phyloP scores from a whole-genome alignment of 2,888 invertebrate genomes.

The Tetrapedia diversipes region DNA sequence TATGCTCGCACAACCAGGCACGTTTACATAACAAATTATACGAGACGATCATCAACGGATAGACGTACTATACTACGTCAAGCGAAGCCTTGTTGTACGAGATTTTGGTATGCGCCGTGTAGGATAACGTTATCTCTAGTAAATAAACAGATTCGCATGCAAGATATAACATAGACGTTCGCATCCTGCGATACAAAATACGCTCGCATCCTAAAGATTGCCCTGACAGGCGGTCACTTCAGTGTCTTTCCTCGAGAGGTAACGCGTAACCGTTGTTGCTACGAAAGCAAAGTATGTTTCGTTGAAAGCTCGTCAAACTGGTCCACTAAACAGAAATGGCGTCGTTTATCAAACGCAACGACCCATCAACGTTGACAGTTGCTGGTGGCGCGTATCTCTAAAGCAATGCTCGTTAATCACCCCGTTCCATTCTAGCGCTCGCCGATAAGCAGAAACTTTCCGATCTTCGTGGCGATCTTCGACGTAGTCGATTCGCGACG shows the following conservation, averaged over 20 bases:
- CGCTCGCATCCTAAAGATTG: neutral
- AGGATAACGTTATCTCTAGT: conserved; percentile 26
- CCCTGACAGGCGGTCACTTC: conserved; percentile 25
- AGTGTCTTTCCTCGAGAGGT: neutral
- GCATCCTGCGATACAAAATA: conserved; percentile 14
- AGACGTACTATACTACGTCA: too few species aligned
- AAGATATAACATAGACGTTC: conserved; percentile 45
- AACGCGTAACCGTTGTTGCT: neutral
- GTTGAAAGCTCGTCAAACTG: neutral
- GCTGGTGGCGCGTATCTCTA: neutral
- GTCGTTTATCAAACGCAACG: conserved; percentile 22
- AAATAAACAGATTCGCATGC: conserved; percentile 52
- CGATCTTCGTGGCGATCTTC: neutral
- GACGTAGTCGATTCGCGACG: neutral
- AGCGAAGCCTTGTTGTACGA: conserved; percentile 1
- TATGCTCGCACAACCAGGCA: conserved; percentile 1
- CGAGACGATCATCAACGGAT: conserved; percentile 8
- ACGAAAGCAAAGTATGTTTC: neutral
- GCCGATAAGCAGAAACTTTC: conserved; percentile 13
- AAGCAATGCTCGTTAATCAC: conserved; percentile 26
- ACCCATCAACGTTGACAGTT: conserved; percentile 8
- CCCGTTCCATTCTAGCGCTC: neutral
- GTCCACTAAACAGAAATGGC: neutral
- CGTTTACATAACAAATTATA: neutral
- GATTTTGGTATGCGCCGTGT: conserved; percentile 49